Percentiles rank a stretch among this genome's conserved stretches.
phyloP scores from a whole-genome alignment of 2,888 invertebrate species.

The Leptothorax acervorum region DNA sequence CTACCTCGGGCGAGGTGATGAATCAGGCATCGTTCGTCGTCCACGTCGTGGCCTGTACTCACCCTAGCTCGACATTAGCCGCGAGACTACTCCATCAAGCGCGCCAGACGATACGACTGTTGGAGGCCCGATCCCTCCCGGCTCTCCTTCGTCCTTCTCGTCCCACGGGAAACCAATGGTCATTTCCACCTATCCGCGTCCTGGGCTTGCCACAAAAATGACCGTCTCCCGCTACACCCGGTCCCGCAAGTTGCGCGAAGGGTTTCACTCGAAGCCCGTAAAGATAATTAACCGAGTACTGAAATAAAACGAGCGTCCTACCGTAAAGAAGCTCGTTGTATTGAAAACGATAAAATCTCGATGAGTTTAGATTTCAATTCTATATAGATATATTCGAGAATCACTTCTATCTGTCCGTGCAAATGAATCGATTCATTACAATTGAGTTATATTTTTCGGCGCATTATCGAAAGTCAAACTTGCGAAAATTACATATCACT shows the following conservation, averaged over 20 bases:
- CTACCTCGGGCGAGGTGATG: conserved; percentile 72
- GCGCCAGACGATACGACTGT: conserved; percentile 73
- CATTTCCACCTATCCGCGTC: conserved; percentile 71
- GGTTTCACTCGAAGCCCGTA: conserved; percentile 8
- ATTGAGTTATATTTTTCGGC: neutral
- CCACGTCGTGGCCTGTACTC: conserved; percentile 72
- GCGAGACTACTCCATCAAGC: conserved; percentile 81
- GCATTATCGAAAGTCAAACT: neutral
- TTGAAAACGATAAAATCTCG: neutral
- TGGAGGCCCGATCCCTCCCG: conserved; percentile 57
- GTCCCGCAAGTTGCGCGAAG: neutral
- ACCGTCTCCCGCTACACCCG: conserved; percentile 47
- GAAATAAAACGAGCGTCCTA: neutral
- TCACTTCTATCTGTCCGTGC: neutral
- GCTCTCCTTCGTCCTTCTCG: conserved; percentile 11
- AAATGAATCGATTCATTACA: neutral
- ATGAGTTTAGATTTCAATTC: neutral
- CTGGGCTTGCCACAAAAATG: conserved; percentile 54
- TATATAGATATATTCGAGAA: neutral
- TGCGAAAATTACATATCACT: neutral
- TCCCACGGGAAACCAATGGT: conserved; percentile 71
- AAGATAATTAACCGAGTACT: conserved; percentile 32
- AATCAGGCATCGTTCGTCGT: conserved; percentile 78
- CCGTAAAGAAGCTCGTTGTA: neutral
- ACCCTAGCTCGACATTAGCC: conserved; percentile 79